Percentiles rank a stretch among this genome's conserved stretches.
These are phyloP conservation scores for Zaprionus bogoriensis DNA, from an alignment of 2,888 invertebrate genomes.

Conservation along the genomic window DNA sequence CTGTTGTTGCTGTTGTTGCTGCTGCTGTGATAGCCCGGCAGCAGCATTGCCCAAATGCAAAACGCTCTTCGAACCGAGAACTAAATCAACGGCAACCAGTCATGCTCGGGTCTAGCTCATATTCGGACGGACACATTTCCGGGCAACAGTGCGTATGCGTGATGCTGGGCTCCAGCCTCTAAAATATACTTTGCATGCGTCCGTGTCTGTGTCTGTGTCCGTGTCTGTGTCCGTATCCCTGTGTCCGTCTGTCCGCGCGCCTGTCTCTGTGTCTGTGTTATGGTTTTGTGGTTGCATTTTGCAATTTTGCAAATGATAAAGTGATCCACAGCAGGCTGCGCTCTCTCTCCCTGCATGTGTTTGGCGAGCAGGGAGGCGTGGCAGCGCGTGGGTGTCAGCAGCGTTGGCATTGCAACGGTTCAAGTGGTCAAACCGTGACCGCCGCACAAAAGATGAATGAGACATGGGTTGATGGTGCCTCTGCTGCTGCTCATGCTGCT, in stretches of 20 bases:
- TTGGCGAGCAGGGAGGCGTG: background rate
- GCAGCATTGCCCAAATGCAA: constrained; percentile 50
- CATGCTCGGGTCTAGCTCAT: constrained; percentile 28
- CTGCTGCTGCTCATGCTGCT: constrained; percentile 4
- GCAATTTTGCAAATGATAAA: constrained; percentile 78
- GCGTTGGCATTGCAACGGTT: constrained; percentile 44
- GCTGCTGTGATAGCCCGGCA: constrained; percentile 20
- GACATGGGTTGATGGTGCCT: constrained; percentile 59
- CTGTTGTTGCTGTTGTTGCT: constrained; percentile 24
- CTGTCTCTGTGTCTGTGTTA: constrained; percentile 47
- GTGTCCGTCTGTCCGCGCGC: background rate
- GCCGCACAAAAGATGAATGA: constrained; percentile 67
- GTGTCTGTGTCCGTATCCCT: too few species aligned
- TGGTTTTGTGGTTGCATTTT: constrained; percentile 77
- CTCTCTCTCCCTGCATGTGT: background rate
- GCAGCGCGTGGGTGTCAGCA: constrained; percentile 33
- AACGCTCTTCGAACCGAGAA: constrained; percentile 54
- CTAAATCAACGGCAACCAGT: constrained; percentile 63
- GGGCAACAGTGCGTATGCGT: constrained; percentile 62
- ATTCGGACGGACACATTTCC: constrained; percentile 49
- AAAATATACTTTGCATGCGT: constrained; percentile 70
- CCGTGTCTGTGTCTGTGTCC: constrained; percentile 49
- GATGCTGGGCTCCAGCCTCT: constrained; percentile 34
- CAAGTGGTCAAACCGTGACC: constrained; percentile 70
- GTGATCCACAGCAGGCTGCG: constrained; percentile 49